phyloP scores from a whole-genome alignment of 1,140 invertebrate species.

The Tetragnatha versicolor region DNA sequence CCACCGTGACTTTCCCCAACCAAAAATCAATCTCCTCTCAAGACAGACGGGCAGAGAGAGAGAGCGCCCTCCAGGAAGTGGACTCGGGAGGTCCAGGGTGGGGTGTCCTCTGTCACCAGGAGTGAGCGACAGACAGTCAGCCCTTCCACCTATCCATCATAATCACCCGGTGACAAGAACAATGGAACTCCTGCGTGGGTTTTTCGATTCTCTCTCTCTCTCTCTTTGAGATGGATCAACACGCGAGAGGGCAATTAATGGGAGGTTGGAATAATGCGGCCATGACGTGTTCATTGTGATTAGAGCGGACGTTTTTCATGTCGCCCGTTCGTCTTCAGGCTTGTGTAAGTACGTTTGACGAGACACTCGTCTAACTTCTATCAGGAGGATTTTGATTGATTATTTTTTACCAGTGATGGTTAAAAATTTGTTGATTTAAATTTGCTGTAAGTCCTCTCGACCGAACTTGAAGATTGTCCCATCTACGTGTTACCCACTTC shows the following conservation, averaged over 20 bases:
- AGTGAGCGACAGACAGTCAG: constrained; percentile 31
- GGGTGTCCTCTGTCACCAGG: too few relatives aligned
- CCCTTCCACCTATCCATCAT: constrained; percentile 42
- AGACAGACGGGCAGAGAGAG: too few relatives aligned
- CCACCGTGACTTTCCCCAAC: not conserved
- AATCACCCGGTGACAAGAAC: constrained; percentile 42
- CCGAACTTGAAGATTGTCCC: too few relatives aligned
- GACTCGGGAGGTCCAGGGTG: constrained; percentile 37
- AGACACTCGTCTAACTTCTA: too few relatives aligned
- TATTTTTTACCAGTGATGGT: too few relatives aligned
- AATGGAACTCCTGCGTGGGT: constrained; percentile 41
- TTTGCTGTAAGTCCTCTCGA: too few relatives aligned
- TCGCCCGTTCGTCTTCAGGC: not conserved
- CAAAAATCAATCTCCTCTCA: too few relatives aligned
- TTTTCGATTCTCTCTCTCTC: not conserved
- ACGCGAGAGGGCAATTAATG: constrained; percentile 44
- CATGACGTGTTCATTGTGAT: constrained; percentile 32
- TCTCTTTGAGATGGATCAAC: constrained; percentile 16
- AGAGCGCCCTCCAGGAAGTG: not conserved
- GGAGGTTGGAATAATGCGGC: constrained; percentile 4
- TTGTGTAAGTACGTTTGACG: too few relatives aligned
- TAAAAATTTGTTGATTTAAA: too few relatives aligned
- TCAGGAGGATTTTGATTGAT: too few relatives aligned
- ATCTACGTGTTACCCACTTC: too few relatives aligned
- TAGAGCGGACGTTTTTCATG: not conserved